Percentiles rank a stretch among this genome's conserved stretches.
Conservation (phyloP, 2,113 vertebrate species). For the Aspidoscelis tigris region DNA sequence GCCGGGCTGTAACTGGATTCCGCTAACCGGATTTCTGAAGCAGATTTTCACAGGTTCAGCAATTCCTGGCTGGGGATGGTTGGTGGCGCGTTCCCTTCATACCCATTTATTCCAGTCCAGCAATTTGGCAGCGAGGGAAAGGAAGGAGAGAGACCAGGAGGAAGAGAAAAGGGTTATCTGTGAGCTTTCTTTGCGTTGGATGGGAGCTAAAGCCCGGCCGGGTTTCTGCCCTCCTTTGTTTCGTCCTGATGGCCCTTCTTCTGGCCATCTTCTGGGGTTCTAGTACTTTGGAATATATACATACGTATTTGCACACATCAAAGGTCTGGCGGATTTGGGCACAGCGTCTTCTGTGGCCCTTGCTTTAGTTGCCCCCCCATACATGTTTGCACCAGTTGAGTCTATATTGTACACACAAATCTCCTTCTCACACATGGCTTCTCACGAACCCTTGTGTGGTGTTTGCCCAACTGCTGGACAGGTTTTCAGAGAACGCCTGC, state of each 20-base stretch:
- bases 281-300: background rate
- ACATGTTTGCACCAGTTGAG: background rate
- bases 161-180: background rate
- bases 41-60: conserved; percentile 45
- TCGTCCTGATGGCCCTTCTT: background rate
- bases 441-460: too few species aligned
- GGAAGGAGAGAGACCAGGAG: background rate
- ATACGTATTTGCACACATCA: background rate
- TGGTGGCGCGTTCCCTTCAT: background rate
- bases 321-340: background rate
- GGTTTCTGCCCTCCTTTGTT: background rate
- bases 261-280: background rate
- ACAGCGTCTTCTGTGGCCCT: background rate
- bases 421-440: too few species aligned
- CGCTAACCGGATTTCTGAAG: conserved; percentile 39
- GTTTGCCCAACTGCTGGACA: too few species aligned
- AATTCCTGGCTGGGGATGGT: conserved; percentile 6
- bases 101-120: conserved; percentile 20
- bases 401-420: background rate
- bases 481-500: too few species aligned
- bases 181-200: background rate
- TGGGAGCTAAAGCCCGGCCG: too few species aligned
- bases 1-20: conserved; percentile 28
- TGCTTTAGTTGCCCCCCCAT: background rate
- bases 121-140: conserved; percentile 3